Conservation (phyloP, 2,888 invertebrate genomes). For the Caenorhabditis sp. region DNA sequence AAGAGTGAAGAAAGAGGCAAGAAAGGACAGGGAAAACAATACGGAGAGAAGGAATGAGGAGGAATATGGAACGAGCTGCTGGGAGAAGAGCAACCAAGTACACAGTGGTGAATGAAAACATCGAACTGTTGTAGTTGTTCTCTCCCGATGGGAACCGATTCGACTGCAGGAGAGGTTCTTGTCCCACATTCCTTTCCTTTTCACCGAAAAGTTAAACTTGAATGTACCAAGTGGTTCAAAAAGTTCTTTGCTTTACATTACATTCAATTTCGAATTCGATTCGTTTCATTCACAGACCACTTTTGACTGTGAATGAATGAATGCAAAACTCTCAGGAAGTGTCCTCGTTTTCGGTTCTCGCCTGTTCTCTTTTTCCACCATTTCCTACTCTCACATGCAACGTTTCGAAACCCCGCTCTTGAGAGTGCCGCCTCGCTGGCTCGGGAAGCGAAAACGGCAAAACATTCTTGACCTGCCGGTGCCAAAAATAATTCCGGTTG, state of each 20-base stretch:
- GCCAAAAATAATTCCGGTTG: slow-evolving; percentile 61
- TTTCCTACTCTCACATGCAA: slow-evolving; percentile 9
- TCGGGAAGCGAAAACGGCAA: slow-evolving; percentile 27
- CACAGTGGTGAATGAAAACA: too few relatives aligned
- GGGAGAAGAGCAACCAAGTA: too few relatives aligned
- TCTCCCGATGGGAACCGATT: too few relatives aligned
- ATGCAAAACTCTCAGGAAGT: slow-evolving; percentile 7
- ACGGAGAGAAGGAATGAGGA: background rate
- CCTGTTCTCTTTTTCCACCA: background rate
- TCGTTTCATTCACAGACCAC: background rate
- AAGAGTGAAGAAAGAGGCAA: background rate
- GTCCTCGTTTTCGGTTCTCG: slow-evolving; percentile 10
- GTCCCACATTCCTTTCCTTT: background rate
- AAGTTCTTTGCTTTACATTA: background rate
- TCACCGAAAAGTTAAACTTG: background rate
- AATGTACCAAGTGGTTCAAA: slow-evolving; percentile 4
- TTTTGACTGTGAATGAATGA: background rate
- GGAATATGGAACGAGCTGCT: too few relatives aligned
- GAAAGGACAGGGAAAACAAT: slow-evolving; percentile 1
- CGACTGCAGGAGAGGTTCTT: background rate
- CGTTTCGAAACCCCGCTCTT: slow-evolving; percentile 51
- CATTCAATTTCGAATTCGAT: background rate
- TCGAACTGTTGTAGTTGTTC: too few relatives aligned
- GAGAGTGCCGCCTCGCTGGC: slow-evolving; percentile 31
- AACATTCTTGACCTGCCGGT: slow-evolving; percentile 59